Evolutionary conservation across 2,113 vertebrate species (phyloP).

Genomic region (Casuarius casuarius): DNA sequence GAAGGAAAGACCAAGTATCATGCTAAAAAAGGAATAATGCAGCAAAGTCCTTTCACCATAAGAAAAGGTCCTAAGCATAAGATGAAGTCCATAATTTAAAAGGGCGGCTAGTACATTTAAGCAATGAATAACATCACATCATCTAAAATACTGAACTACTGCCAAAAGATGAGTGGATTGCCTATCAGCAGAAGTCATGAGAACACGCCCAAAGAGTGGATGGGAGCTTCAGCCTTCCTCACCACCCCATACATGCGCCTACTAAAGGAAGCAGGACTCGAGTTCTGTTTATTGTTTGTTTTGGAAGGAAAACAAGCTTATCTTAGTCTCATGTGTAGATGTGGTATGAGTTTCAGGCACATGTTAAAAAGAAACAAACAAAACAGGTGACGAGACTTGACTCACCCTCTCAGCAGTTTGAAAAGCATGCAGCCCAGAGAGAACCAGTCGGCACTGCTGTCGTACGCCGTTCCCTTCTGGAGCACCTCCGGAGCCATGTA

Average conservation of each 20-base stretch:
- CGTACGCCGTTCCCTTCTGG: constrained; percentile 96
- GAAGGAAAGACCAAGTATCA: neutral
- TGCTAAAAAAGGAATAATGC: neutral
- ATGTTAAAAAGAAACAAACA: neutral
- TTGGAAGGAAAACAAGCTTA: neutral
- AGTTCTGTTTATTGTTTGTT: neutral
- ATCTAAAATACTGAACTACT: neutral
- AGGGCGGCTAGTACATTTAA: neutral
- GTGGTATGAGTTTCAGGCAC: fast-evolving
- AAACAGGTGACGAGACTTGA: neutral
- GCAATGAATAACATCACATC: neutral
- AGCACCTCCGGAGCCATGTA: constrained; percentile 99
- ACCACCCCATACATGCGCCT: neutral
- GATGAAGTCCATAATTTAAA: neutral
- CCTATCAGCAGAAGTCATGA: neutral
- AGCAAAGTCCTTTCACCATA: neutral
- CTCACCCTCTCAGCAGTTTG: constrained; percentile 97
- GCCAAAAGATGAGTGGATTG: neutral
- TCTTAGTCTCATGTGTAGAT: fast-evolving
- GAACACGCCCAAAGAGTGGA: neutral
- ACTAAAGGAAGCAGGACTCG: neutral
- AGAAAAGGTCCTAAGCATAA: neutral
- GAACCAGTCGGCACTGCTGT: constrained; percentile 99
- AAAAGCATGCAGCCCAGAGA: constrained; percentile 98
- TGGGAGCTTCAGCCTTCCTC: neutral